Percentiles rank a stretch among this genome's conserved stretches.
These are phyloP conservation scores for Tokudaia tokunoshimensis DNA, from an alignment of 2,797 vertebrate genomes.

Conservation along the genomic window DNA sequence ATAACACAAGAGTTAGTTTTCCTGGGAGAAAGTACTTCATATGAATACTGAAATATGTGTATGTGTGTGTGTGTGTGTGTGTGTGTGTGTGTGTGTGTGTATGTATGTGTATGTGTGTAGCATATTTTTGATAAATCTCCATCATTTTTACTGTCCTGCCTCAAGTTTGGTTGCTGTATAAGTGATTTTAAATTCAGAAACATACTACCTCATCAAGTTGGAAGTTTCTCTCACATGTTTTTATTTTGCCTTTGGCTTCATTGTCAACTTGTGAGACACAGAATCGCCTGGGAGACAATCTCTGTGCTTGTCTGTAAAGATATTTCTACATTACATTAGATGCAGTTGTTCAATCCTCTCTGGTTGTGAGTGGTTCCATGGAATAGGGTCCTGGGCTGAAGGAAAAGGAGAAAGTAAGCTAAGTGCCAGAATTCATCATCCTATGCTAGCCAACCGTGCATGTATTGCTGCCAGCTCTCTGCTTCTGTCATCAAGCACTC, in stretches of 20 bases:
- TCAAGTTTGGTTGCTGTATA: not conserved
- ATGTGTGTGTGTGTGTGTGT: no score
- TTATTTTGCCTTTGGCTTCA: not conserved
- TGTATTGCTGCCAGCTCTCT: no score
- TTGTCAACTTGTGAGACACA: not conserved
- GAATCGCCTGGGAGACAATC: not conserved
- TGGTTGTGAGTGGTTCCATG: not conserved
- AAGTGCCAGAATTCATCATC: not conserved
- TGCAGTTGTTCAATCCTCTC: not conserved
- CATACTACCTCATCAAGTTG: not conserved
- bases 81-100: no score
- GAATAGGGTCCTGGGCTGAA: not conserved
- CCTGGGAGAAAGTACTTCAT: not conserved
- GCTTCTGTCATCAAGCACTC: not conserved
- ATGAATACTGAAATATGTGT: not conserved
- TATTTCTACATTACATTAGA: not conserved
- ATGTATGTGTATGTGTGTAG: no score
- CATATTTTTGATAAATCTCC: not conserved
- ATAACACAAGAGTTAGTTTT: not conserved
- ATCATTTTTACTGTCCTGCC: not conserved
- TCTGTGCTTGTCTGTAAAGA: not conserved
- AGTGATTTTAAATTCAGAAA: not conserved
- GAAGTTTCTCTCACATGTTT: not conserved
- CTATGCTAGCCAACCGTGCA: not conserved
- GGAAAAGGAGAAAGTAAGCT: not conserved